These are phyloP conservation scores for Rhagoletis pomonella DNA, from an alignment of 1,140 invertebrate species.

Conservation along the genomic window DNA sequence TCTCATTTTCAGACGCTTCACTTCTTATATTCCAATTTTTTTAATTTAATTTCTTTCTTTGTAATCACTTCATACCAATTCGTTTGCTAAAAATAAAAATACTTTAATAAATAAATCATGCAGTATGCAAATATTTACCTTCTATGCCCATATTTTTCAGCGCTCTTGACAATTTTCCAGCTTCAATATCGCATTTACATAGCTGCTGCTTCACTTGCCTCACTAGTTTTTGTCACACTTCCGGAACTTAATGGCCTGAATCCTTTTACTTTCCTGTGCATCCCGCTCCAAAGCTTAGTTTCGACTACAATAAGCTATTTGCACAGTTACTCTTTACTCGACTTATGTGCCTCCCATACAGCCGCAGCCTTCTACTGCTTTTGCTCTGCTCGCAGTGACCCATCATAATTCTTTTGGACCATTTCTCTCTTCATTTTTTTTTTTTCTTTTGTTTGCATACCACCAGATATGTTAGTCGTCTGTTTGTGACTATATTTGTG, in stretches of 20 bases:
- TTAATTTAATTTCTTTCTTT: too few species aligned
- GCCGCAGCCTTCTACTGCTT: neutral
- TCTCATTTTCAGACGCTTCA: too few species aligned
- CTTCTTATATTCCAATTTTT: too few species aligned
- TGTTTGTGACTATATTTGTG: neutral
- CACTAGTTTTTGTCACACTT: conserved; percentile 67
- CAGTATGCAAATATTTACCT: conserved; percentile 53
- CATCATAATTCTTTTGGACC: conserved; percentile 9
- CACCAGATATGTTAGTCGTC: neutral
- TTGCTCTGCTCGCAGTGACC: neutral
- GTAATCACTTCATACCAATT: too few species aligned
- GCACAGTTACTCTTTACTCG: neutral
- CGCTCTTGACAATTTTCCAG: conserved; percentile 13
- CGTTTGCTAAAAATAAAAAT: neutral
- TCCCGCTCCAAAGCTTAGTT: neutral
- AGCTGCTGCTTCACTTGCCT: conserved; percentile 51
- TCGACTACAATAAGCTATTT: neutral
- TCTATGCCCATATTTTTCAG: neutral
- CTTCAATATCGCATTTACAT: conserved; percentile 52
- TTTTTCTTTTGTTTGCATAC: neutral
- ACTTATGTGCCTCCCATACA: neutral
- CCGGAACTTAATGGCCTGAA: conserved; percentile 74
- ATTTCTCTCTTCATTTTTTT: conserved; percentile 4
- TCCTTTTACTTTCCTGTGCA: conserved; percentile 64
- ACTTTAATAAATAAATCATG: conserved; percentile 44